Percentiles rank a stretch among this genome's conserved stretches.
Conservation (phyloP, 1,140 invertebrate species). For the Papilio helenus region DNA sequence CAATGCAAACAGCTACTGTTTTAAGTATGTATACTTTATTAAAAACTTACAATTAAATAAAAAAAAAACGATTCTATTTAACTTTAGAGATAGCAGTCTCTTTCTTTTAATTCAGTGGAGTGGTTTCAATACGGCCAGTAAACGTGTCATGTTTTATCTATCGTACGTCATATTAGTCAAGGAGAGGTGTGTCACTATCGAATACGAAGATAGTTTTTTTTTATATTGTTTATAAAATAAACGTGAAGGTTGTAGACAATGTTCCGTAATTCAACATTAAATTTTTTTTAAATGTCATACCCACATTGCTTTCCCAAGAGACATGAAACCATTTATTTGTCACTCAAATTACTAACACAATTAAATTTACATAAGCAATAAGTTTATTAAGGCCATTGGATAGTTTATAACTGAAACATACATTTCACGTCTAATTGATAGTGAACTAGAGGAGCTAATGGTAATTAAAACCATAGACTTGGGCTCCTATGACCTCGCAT, state of each 20-base stretch:
- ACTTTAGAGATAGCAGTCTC: neutral
- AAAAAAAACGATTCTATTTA: neutral
- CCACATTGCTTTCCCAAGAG: neutral
- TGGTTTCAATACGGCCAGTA: neutral
- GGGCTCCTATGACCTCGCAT: neutral
- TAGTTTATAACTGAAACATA: neutral
- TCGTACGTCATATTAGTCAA: neutral
- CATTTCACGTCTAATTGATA: neutral
- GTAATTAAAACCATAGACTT: slow-evolving; percentile 17
- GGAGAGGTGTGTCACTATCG: neutral
- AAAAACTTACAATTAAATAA: neutral
- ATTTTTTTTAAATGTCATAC: no score
- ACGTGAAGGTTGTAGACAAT: neutral
- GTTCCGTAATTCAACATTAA: neutral
- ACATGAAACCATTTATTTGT: slow-evolving; percentile 1
- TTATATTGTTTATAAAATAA: neutral
- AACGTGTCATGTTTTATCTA: neutral
- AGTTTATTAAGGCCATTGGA: neutral
- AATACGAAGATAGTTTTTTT: neutral
- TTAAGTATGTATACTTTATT: slow-evolving; percentile 84
- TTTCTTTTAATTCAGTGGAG: neutral
- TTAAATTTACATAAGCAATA: slow-evolving; percentile 3
- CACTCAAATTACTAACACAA: neutral
- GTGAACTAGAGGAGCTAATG: neutral
- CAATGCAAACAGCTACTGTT: slow-evolving; percentile 84